These are phyloP conservation scores for Grapholita molesta DNA, from an alignment of 1,140 invertebrate species.

Conservation along the genomic window DNA sequence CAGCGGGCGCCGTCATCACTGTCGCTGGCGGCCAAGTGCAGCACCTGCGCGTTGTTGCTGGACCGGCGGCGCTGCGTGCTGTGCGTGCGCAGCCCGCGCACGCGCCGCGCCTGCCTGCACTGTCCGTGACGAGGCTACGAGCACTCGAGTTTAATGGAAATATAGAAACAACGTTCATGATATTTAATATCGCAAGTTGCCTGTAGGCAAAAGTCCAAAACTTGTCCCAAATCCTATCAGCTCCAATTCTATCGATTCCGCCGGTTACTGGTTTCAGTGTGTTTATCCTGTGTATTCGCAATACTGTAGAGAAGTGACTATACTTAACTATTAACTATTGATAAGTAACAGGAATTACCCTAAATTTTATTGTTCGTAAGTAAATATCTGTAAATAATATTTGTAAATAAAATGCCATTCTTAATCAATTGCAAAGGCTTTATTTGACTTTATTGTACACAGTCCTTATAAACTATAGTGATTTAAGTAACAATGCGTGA, in stretches of 20 bases:
- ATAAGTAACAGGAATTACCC: not conserved
- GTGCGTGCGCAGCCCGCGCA: constrained; percentile 19
- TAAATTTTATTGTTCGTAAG: not conserved
- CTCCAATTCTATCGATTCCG: no score
- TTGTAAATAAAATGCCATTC: constrained; percentile 47
- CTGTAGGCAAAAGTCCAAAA: not conserved
- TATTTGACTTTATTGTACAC: constrained; percentile 66
- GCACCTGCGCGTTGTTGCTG: constrained; percentile 9
- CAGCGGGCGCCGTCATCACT: constrained; percentile 8
- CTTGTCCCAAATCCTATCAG: no score
- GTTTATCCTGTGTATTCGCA: not conserved
- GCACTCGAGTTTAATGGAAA: not conserved
- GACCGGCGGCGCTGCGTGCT: constrained; percentile 15
- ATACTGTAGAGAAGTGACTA: not conserved
- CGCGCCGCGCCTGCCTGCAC: constrained; percentile 32
- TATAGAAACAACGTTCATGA: no score
- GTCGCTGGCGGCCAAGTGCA: constrained; percentile 3
- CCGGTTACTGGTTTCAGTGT: no score
- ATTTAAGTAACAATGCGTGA: constrained; percentile 72
- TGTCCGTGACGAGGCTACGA: not conserved
- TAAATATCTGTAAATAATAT: constrained; percentile 1
- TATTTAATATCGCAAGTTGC: not conserved
- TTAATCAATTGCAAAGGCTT: constrained; percentile 70
- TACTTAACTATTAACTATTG: not conserved
- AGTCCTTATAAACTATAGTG: constrained; percentile 59